A percentile compares a stretch with the other conserved stretches of the same genome.
Conservation (phyloP, 2,113 vertebrate genomes). For the Nibea coibor region DNA sequence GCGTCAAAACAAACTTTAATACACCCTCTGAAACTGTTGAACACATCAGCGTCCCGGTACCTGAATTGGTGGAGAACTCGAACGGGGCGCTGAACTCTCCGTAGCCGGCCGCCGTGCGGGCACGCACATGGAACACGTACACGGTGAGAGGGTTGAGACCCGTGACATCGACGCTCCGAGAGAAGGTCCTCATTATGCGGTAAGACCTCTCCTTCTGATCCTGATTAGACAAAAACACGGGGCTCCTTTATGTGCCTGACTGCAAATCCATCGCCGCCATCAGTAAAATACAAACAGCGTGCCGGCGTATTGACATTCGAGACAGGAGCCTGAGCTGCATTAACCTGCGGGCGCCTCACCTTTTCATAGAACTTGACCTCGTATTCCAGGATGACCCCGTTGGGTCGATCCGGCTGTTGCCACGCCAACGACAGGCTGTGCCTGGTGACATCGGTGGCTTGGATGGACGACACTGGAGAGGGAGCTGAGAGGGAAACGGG, state of each 20-base stretch:
- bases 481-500: conserved; percentile 85
- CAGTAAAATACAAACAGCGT: conserved; percentile 43
- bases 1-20: not conserved
- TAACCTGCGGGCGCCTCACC: conserved; percentile 84
- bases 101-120: conserved; percentile 95
- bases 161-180: conserved; percentile 91
- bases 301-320: conserved; percentile 53
- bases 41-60: conserved; percentile 69
- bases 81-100: conserved; percentile 95
- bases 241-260: conserved; percentile 51
- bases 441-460: conserved; percentile 95
- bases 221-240: conserved; percentile 79
- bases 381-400: conserved; percentile 97
- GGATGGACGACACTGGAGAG: conserved; percentile 92
- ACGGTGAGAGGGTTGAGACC: conserved; percentile 95
- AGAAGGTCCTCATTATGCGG: conserved; percentile 93
- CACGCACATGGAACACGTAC: conserved; percentile 96
- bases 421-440: conserved; percentile 94
- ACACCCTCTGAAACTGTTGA: not conserved
- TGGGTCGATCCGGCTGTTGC: conserved; percentile 96
- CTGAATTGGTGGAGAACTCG: conserved; percentile 97
- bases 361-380: conserved; percentile 99
- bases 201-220: conserved; percentile 97
- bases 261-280: conserved; percentile 44
- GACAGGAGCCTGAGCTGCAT: conserved; percentile 36